Base-by-base conservation (phyloP, 2,888 invertebrate genomes). In the Chelonus formosanus region DNA sequence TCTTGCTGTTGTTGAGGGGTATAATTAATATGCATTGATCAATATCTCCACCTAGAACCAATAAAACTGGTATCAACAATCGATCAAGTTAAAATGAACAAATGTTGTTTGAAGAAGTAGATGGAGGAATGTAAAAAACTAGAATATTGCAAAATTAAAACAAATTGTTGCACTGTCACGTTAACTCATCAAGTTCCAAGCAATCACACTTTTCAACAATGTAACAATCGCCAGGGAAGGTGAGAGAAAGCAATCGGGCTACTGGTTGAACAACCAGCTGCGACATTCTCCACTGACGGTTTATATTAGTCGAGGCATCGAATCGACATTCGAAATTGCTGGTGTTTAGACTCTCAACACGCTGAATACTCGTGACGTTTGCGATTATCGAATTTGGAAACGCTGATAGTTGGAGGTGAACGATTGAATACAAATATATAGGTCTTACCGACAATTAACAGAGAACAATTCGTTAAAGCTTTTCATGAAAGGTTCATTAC, bases 261-360 rank as follows among this genome's bases (percentile, higher is more conserved):
- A 31, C 40, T 48, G 48, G n/a, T 10, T 36, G 10, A 54, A 54
- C 36, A 35, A 54, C 36, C 54, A 54, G 35, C 36, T 36, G 36
- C 36, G 36, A 54, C 36, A 56, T 47, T 63, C 48, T 31, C 48
- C 48, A 63, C 47, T 56, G 48, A 34, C 48, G 48, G 40, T 55
- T 63, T 36, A 43, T 40, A 55, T 36, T 63, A 55, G 48, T 48
- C 48, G 48, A 56, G 55, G 36, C 56, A 48, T 48, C 40, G 43
- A 63, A 63, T 63, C 35, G 55, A 56, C 48, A 55, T 55, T 63
- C 35, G 63, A 63, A 63, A 63, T 63, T 56, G 56, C 56, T 63
- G 48, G 35, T 47, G 56, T 63, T 56, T 47, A 48, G 55, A 50
- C 50, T 56, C 50, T 36, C 20, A 40, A 40, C 40, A 56, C 55